Evolutionary conservation across 2,113 vertebrate species (phyloP).

Genomic region (Collichthys lucidus): DNA sequence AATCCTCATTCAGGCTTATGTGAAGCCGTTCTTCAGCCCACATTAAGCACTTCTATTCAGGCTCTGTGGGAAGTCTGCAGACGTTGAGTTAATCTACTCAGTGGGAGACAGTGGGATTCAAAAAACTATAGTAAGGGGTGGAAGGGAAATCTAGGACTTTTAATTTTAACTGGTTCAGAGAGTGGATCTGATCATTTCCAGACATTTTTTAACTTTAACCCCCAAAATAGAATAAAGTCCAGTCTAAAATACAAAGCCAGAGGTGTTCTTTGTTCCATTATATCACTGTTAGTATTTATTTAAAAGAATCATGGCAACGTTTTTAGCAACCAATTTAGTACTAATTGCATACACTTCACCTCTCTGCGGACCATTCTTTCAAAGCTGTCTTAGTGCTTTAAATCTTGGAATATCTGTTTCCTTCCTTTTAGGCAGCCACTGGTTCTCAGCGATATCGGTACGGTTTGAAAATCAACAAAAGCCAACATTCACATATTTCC

Average conservation of each 20-base stretch:
- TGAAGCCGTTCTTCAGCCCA: conserved; percentile 52
- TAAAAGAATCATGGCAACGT: not conserved
- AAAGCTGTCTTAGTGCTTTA: not conserved
- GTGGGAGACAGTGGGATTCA: conserved; percentile 33
- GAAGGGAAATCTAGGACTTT: not conserved
- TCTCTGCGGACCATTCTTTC: not conserved
- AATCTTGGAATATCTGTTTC: not conserved
- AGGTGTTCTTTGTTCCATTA: not conserved
- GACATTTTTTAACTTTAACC: not conserved
- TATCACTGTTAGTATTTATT: not conserved
- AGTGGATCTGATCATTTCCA: not conserved
- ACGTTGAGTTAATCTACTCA: conserved; percentile 59
- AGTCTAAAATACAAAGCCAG: not conserved
- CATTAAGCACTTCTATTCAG: conserved; percentile 46
- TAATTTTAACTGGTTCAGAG: not conserved
- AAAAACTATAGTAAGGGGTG: not conserved
- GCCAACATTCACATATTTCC: no score
- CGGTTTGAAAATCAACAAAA: no score
- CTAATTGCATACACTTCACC: not conserved
- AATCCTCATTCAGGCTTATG: conserved; percentile 68
- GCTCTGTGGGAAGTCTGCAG: conserved; percentile 51
- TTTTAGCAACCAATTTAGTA: not conserved
- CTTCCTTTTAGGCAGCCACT: no score
- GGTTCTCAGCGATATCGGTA: no score
- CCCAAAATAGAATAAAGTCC: not conserved